A percentile compares a stretch with the other conserved stretches of the same genome.
Conservation (phyloP, 92 coral and sea anemone genomes). For the Muricea muricata region DNA sequence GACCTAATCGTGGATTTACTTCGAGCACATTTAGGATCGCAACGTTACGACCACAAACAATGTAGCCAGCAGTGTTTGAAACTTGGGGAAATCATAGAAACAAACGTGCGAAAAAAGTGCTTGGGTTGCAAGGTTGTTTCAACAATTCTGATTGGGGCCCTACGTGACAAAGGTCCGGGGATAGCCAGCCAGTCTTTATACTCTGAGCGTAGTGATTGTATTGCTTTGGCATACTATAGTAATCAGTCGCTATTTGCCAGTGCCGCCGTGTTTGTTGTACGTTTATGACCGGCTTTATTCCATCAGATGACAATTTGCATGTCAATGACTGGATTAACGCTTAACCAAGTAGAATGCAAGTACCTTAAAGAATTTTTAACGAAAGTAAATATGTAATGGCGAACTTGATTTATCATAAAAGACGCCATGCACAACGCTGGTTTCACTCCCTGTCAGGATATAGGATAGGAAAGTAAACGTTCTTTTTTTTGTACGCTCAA, state of each 20-base stretch:
- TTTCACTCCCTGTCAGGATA: too few species aligned
- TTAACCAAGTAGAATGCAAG: not conserved
- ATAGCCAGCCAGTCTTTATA: conserved; percentile 71
- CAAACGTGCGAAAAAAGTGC: conserved; percentile 58
- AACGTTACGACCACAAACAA: conserved; percentile 25
- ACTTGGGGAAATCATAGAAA: conserved; percentile 76
- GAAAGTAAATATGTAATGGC: not conserved
- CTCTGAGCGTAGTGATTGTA: conserved; percentile 66
- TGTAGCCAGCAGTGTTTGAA: conserved; percentile 76
- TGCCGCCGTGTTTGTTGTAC: conserved; percentile 72
- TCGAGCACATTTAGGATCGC: not conserved
- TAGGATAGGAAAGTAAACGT: too few species aligned
- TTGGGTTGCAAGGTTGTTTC: conserved; percentile 63
- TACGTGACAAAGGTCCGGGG: conserved; percentile 73
- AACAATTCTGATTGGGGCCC: conserved; percentile 73
- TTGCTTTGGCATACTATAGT: conserved; percentile 70
- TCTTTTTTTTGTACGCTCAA: too few species aligned
- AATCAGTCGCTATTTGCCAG: conserved; percentile 72
- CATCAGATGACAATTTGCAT: not conserved
- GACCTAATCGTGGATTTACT: conserved; percentile 17
- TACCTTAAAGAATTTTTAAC: not conserved
- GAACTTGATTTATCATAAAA: too few species aligned
- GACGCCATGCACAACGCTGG: too few species aligned
- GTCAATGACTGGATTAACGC: not conserved
- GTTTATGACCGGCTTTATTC: conserved; percentile 25